Conservation (phyloP, 1,140 invertebrate species). For the Teleopsis dalmanni region DNA sequence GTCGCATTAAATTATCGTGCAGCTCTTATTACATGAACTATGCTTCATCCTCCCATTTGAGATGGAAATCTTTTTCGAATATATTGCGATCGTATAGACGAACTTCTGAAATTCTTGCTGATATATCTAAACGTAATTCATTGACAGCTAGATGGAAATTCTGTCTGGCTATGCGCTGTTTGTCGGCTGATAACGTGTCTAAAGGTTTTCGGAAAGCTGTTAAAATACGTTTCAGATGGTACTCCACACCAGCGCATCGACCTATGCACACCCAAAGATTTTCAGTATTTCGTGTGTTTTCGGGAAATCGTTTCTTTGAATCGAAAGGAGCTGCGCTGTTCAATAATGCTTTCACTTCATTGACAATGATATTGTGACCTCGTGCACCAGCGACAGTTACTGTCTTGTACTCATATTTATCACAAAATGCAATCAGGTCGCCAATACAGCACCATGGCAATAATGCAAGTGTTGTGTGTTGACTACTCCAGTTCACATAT, state of each 20-base stretch:
- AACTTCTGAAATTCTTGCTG: constrained; percentile 34
- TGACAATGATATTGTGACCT: constrained; percentile 32
- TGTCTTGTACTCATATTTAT: constrained; percentile 38
- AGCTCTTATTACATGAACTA: too few relatives aligned
- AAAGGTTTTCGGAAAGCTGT: constrained; percentile 33
- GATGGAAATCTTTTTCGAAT: constrained; percentile 36
- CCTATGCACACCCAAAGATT: constrained; percentile 40
- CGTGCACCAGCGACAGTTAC: constrained; percentile 25
- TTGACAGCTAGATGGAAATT: constrained; percentile 37
- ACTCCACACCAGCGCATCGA: constrained; percentile 36
- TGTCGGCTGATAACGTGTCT: constrained; percentile 31
- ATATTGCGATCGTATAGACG: constrained; percentile 33
- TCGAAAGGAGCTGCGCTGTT: constrained; percentile 30
- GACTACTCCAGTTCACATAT: constrained; percentile 31
- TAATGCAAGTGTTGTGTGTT: constrained; percentile 24
- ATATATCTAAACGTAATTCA: constrained; percentile 38
- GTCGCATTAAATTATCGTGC: too few relatives aligned
- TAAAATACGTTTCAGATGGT: constrained; percentile 35
- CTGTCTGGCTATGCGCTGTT: constrained; percentile 32
- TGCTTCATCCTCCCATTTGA: constrained; percentile 31
- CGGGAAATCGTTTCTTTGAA: constrained; percentile 32
- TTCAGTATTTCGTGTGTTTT: constrained; percentile 37
- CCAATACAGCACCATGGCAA: constrained; percentile 36
- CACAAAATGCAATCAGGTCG: constrained; percentile 38
- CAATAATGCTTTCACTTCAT: constrained; percentile 26